These are phyloP conservation scores for Morphnarchus princeps DNA, from an alignment of 2,113 vertebrate genomes.

Conservation along the genomic window DNA sequence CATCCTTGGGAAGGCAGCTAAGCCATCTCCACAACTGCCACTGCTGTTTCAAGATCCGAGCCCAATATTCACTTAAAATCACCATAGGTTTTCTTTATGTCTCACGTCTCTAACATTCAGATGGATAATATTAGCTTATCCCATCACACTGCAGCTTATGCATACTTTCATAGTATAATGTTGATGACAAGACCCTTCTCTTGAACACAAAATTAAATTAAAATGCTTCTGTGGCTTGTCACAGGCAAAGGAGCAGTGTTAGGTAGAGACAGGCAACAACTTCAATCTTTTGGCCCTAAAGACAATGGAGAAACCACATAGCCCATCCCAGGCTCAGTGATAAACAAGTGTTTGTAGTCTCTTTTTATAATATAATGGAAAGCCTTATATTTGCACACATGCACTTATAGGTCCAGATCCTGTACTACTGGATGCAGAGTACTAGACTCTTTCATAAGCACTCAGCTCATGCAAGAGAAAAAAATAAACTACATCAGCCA, in stretches of 20 bases:
- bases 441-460: not conserved
- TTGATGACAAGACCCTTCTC: not conserved
- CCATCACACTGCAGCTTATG: not conserved
- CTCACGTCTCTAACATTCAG: not conserved
- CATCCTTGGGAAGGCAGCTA: not conserved
- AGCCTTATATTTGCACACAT: not conserved
- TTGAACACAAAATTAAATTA: not conserved
- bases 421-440: not conserved
- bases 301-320: not conserved
- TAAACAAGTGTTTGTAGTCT: not conserved
- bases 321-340: not conserved
- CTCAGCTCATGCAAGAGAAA: not conserved
- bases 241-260: not conserved
- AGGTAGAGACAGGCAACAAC: not conserved
- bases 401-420: not conserved
- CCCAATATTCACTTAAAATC: not conserved
- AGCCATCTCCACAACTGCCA: not conserved
- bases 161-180: not conserved
- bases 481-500: not conserved
- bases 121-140: not conserved
- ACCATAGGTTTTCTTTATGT: not conserved
- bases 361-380: not conserved
- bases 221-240: not conserved
- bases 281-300: not conserved
- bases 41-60: accelerated